Conservation (phyloP, 2,113 vertebrate species). For the Microtus montanus region DNA sequence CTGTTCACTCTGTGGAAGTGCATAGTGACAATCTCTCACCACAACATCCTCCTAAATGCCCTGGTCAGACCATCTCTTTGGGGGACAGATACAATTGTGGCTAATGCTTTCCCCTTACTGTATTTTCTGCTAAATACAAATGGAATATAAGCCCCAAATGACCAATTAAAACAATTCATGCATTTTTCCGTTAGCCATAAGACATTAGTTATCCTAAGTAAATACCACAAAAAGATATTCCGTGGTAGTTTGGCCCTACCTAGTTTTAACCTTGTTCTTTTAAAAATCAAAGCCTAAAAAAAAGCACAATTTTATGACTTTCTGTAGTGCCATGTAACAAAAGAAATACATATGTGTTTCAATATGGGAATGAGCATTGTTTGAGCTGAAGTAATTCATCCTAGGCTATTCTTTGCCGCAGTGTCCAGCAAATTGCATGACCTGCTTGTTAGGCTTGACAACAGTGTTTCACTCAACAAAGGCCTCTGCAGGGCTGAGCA, state of each 20-base stretch:
- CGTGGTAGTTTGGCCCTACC: conserved; percentile 55
- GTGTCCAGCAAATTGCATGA: conserved; percentile 87
- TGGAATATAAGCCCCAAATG: conserved; percentile 79
- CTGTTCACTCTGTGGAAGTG: conserved; percentile 75
- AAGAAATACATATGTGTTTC: conserved; percentile 81
- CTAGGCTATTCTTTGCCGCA: conserved; percentile 79
- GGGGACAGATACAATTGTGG: conserved; percentile 67
- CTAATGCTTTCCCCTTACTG: conserved; percentile 42
- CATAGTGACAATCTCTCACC: conserved; percentile 49
- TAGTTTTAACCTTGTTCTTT: neutral
- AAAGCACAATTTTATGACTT: conserved; percentile 67
- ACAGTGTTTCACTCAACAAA: conserved; percentile 93
- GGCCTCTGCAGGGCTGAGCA: conserved; percentile 89
- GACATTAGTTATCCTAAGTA: conserved; percentile 67
- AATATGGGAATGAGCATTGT: conserved; percentile 79
- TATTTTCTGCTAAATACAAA: conserved; percentile 75
- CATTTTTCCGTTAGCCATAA: neutral
- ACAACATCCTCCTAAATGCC: conserved; percentile 73
- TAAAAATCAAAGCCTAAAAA: conserved; percentile 52
- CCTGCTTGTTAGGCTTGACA: conserved; percentile 94
- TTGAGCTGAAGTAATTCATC: conserved; percentile 79
- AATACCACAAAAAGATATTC: conserved; percentile 65
- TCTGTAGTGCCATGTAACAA: conserved; percentile 69
- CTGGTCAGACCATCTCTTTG: conserved; percentile 78
- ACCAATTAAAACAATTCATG: conserved; percentile 64